These are phyloP conservation scores for Lepidurus arcticus DNA, from an alignment of 1,140 invertebrate genomes.

Conservation along the genomic window DNA sequence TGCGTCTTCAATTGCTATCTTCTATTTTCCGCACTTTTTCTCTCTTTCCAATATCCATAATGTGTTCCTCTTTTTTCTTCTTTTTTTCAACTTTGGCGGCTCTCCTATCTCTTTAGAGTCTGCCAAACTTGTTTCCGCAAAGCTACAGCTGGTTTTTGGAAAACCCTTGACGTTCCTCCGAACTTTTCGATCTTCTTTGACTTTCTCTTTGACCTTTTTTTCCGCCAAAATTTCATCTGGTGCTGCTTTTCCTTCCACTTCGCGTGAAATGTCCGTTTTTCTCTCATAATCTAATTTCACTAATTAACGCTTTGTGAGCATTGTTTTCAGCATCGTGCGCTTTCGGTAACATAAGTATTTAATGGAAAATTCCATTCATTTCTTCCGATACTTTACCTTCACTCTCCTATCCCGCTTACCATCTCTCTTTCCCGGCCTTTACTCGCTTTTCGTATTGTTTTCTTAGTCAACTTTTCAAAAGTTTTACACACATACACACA, in stretches of 20 bases:
- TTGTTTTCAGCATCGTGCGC: no score
- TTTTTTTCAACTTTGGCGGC: neutral
- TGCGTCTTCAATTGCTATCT: conserved; percentile 30
- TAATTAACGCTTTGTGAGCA: neutral
- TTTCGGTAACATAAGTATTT: no score
- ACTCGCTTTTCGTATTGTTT: neutral
- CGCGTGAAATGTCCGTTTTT: neutral
- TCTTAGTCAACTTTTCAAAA: no score
- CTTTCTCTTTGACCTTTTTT: neutral
- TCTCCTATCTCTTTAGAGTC: neutral
- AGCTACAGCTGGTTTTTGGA: neutral
- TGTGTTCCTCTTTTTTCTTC: neutral
- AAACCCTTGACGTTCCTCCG: neutral
- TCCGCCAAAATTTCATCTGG: neutral
- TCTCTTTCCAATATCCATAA: conserved; percentile 19
- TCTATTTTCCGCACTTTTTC: conserved; percentile 30
- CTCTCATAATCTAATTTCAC: neutral
- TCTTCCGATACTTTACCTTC: no score
- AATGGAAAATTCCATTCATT: no score
- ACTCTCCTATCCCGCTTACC: no score
- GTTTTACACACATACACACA: neutral
- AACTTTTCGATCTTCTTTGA: neutral
- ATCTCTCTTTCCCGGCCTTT: neutral
- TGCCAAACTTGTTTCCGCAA: neutral
- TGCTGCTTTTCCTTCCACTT: conserved; percentile 14